A percentile compares a stretch with the other conserved stretches of the same genome.
Evolutionary conservation across 2,888 invertebrate species (phyloP).

Genomic region (Heteromurus nitidus): DNA sequence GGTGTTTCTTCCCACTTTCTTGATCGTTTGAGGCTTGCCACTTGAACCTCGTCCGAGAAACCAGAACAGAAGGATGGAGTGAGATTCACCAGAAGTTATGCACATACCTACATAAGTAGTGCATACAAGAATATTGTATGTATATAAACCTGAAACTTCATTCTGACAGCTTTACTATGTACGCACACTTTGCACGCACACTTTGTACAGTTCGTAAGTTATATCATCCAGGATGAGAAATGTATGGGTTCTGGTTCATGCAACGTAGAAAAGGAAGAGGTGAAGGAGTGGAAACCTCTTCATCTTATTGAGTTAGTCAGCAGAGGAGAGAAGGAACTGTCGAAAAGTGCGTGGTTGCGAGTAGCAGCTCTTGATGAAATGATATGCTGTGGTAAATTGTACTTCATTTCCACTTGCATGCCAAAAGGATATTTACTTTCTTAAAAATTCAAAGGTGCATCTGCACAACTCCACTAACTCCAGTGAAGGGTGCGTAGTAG

Average conservation of each 20-base stretch:
- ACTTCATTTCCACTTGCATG: conserved; percentile 58
- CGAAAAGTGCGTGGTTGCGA: not conserved
- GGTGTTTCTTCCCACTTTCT: conserved; percentile 52
- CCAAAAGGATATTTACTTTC: conserved; percentile 56
- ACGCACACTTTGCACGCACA: conserved; percentile 33
- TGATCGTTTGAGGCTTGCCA: conserved; percentile 62
- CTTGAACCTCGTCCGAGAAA: conserved; percentile 42
- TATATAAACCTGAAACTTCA: conserved; percentile 16
- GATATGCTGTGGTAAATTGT: conserved; percentile 22
- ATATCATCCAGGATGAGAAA: not conserved
- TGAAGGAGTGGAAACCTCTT: conserved; percentile 55
- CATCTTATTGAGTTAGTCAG: conserved; percentile 55
- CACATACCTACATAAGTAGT: conserved; percentile 2
- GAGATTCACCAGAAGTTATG: conserved; percentile 17
- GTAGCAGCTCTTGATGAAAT: conserved; percentile 41
- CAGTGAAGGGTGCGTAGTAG: no score
- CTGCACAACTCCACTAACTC: conserved; percentile 35
- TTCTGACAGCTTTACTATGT: conserved; percentile 49
- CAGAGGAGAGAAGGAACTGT: conserved; percentile 8
- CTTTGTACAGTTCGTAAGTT: no score
- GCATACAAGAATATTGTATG: conserved; percentile 1
- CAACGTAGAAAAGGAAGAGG: conserved; percentile 24
- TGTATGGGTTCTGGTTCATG: not conserved
- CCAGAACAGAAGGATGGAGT: no score
- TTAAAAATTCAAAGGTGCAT: conserved; percentile 63